Evolutionary conservation across 1,140 invertebrate genomes (phyloP).

Genomic region (Temnothorax nylanderi): DNA sequence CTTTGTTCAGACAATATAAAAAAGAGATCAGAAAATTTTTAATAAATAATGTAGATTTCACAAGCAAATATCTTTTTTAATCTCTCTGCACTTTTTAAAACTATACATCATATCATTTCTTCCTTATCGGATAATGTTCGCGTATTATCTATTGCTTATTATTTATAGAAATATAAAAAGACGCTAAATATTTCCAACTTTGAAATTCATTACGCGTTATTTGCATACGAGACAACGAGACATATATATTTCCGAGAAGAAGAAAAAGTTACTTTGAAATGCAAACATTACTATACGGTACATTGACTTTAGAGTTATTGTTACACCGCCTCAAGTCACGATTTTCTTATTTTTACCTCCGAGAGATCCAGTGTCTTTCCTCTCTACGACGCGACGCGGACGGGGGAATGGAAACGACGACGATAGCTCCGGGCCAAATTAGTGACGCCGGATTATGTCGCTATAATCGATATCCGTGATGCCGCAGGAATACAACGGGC

Average conservation of each 20-base stretch:
- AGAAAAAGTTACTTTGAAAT: not conserved
- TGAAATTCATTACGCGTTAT: not conserved
- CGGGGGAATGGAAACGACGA: not conserved
- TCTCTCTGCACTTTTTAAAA: not conserved
- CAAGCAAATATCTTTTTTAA: not conserved
- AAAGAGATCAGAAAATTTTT: not conserved
- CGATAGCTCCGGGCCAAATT: not conserved
- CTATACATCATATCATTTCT: not conserved
- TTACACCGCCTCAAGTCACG: not conserved
- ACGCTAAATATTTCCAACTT: not conserved
- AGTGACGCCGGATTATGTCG: not conserved
- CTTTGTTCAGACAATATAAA: not conserved
- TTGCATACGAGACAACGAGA: not conserved
- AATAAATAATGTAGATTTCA: not conserved
- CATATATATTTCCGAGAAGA: not conserved
- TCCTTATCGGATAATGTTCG: not conserved
- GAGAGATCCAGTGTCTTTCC: not conserved
- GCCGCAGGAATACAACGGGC: not conserved
- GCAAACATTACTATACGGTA: not conserved
- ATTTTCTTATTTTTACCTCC: not conserved
- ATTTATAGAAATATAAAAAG: not conserved
- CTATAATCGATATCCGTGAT: conserved; percentile 30
- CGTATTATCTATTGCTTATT: not conserved
- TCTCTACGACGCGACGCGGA: not conserved
- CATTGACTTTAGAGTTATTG: not conserved